These are phyloP conservation scores for Caenorhabditis sulstoni DNA, from an alignment of 2,888 invertebrate genomes.

Conservation along the genomic window DNA sequence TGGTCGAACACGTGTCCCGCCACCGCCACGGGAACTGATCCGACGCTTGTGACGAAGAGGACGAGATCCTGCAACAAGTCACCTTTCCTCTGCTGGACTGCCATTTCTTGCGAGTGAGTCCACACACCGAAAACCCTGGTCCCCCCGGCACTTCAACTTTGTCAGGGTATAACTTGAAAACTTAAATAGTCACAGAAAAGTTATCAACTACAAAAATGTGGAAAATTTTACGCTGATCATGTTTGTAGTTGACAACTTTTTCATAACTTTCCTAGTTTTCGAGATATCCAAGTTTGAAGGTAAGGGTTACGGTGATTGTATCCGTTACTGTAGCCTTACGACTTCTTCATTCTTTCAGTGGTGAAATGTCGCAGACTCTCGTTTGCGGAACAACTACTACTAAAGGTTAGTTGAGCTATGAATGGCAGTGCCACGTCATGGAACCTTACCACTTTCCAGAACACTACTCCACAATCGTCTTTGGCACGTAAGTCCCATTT, in stretches of 20 bases:
- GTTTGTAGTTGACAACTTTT: no score
- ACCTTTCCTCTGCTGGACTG: constrained; percentile 17
- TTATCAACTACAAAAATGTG: no score
- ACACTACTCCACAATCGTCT: constrained; percentile 49
- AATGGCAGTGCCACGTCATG: no score
- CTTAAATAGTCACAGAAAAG: background rate
- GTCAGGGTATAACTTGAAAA: no score
- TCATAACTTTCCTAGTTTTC: no score
- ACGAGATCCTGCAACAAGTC: constrained; percentile 17
- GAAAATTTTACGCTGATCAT: no score
- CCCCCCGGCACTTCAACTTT: no score
- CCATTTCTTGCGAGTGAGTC: constrained; percentile 28
- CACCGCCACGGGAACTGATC: constrained; percentile 35
- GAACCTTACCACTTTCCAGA: constrained; percentile 39
- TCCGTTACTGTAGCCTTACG: no score
- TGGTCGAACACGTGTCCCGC: constrained; percentile 47
- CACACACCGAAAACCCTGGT: no score
- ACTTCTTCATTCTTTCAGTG: no score
- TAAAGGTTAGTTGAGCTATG: constrained; percentile 1
- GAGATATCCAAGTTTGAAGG: no score
- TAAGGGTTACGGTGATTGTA: no score
- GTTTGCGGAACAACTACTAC: constrained; percentile 58
- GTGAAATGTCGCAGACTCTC: constrained; percentile 32
- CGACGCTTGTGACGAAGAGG: constrained; percentile 39
- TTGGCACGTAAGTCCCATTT: constrained; percentile 55